Evolutionary conservation across 2,113 vertebrate genomes (phyloP), one percentile per base, ranked within the genome.

Genomic region (Vidua chalybeata): DNA sequence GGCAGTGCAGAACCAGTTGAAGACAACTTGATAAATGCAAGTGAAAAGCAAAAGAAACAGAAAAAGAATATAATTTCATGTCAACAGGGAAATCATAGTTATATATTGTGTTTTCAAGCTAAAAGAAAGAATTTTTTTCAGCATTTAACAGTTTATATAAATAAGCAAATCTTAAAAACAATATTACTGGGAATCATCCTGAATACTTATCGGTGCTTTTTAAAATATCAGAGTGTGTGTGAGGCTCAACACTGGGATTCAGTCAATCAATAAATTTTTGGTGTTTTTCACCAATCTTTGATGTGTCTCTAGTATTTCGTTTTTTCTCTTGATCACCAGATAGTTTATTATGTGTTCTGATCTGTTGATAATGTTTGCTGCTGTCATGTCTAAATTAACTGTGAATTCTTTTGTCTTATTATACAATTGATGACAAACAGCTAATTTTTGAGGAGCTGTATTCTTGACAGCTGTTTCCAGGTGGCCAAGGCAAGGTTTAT

Each of bases 201-300:
- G 28, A 86, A 74, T 77, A 23, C 13, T 66, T 28, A 39, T 13
- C 68, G 12, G 26, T 52, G 11, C 1, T 81, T 35, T 72, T 46
- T 28, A 43, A 82, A 87, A 49, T 54, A 55, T 7, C 10, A 31
- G 24, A 15, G 7, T n/a, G 9, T 41, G 2, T 1, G 0, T 1
- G 2, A 69, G 73, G 19, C 0, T 2, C 24, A 28, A 48, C 28
- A 26, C 9, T 28, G 27, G 22, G 8, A 51, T 71, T 67, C 48
- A 46, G 26, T 12, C 8, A 23, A 48, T 22, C 8, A 22, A 12
- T 21, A 35, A 0, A 5, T 24, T 19, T 59, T 37, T 0, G 0
- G 1, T 20, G 8, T 90, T 52, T 87, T 66, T 18, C 8, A 19
- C 8, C 7, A 54, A 12, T 31, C 43, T 71, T 63, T 11, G 7